Evolutionary conservation across 2,888 invertebrate species (phyloP).

Genomic region (Agrypnus murinus): DNA sequence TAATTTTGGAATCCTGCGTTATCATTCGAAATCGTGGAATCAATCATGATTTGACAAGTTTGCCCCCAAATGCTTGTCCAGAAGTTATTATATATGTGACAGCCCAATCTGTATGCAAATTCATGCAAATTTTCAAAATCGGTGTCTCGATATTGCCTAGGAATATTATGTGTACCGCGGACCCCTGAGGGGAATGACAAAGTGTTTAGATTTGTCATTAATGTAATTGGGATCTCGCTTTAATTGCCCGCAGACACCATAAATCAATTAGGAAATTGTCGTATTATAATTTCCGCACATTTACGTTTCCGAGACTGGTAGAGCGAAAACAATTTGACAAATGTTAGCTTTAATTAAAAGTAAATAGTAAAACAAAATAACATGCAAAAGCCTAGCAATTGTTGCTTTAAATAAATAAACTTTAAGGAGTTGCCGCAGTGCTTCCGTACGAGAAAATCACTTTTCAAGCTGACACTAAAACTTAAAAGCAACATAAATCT

Average conservation of each 20-base stretch:
- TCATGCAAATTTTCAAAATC: conserved; percentile 42
- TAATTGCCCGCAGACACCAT: conserved; percentile 29
- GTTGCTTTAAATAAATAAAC: no score
- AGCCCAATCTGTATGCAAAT: conserved; percentile 41
- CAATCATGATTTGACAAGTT: conserved; percentile 35
- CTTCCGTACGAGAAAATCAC: neutral
- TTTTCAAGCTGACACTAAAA: conserved; percentile 10
- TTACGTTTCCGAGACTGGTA: no score
- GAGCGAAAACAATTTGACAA: no score
- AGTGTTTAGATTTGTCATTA: conserved; percentile 38
- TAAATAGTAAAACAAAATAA: no score
- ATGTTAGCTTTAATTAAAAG: no score
- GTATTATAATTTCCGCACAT: neutral
- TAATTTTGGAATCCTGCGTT: conserved; percentile 28
- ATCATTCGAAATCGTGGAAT: conserved; percentile 24
- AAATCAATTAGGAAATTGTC: conserved; percentile 28
- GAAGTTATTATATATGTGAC: conserved; percentile 37
- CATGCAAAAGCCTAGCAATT: no score
- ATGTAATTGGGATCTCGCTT: conserved; percentile 28
- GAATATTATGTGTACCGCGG: conserved; percentile 24
- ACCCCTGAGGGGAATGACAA: conserved; percentile 24
- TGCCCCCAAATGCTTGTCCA: conserved; percentile 24
- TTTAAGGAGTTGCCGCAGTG: no score
- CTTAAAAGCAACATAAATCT: neutral
- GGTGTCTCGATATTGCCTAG: conserved; percentile 30